These are phyloP conservation scores for Mallotus villosus DNA, from an alignment of 2,797 vertebrate species.

Conservation along the genomic window DNA sequence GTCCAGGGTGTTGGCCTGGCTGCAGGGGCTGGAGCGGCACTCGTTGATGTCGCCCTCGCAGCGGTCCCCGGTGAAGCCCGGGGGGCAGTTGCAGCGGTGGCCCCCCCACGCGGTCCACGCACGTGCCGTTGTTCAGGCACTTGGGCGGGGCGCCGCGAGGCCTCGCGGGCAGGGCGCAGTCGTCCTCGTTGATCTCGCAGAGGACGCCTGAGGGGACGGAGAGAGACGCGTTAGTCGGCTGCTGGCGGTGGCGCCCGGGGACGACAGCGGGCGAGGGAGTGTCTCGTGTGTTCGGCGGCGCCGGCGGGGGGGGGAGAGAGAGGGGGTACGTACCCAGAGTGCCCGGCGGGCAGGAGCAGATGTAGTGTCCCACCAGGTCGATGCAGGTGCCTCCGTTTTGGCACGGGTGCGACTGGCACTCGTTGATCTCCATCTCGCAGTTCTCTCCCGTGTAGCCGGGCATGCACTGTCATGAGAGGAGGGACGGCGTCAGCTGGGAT, in stretches of 20 bases:
- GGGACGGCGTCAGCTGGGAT: constrained; percentile 6
- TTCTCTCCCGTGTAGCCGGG: constrained; percentile 92
- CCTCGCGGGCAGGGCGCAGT: constrained; percentile 86
- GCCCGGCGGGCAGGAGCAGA: constrained; percentile 96
- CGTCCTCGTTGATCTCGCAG: constrained; percentile 96
- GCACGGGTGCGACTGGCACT: constrained; percentile 93
- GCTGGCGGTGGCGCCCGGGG: neutral
- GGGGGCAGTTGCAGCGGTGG: constrained; percentile 89
- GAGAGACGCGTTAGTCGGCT: too few relatives aligned
- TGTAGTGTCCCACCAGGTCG: constrained; percentile 97
- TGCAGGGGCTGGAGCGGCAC: constrained; percentile 95
- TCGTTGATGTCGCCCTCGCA: constrained; percentile 98
- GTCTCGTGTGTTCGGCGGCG: too few relatives aligned
- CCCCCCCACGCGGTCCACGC: constrained; percentile 90
- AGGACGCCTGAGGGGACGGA: constrained; percentile 80
- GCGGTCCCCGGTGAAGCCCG: constrained; percentile 93
- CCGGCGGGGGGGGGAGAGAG: constrained; percentile 13
- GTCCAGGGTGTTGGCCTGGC: constrained; percentile 83
- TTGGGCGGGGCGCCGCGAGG: constrained; percentile 82
- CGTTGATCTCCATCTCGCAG: constrained; percentile 94
- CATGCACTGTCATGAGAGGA: constrained; percentile 77
- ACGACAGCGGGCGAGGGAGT: neutral
- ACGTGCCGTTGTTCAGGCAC: constrained; percentile 94
- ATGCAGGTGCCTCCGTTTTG: constrained; percentile 96
- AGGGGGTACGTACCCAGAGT: constrained; percentile 86